Base-by-base conservation (phyloP, 92 coral and sea anemone species). In the Phenganax stokvisi region DNA sequence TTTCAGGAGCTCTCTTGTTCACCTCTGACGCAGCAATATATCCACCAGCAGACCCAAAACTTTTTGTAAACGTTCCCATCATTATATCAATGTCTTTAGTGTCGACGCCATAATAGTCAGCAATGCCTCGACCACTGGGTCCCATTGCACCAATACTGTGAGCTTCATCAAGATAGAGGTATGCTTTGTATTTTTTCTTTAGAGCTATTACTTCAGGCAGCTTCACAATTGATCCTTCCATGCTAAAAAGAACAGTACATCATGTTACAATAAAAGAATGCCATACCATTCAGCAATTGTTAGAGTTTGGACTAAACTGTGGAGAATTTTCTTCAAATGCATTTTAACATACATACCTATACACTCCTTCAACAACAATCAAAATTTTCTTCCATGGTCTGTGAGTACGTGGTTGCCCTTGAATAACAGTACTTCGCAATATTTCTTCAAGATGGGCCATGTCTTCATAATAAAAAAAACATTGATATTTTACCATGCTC, bases 21-120 rank as follows among this genome's bases (percentile, higher is more conserved):
- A 94, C 98, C 98, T 92, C 68, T 10, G 89, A 80, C 47, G 98
- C 94, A 7, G 94, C 98, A 82, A 94, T 90, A 72, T 94, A 94
- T 12, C 98, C 98, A 1, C 98, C 98, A 13, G 98, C 97, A 13
- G 94, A 93, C 28, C 97, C 97, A 85, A 94, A 94, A 79, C 97
- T 92, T 87, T 94, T 94, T 66, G 98, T 92, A 61, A 94, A 94
- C 16, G 98, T 94, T 27, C 98, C 98, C 98, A 94, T 94, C 97
- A 94, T 92, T 75, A 94, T 92, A 74, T 94, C 98, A 57, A 94
- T 84, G 78, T 92, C 97, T n/a, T 83, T 86, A 44, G 96, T 88
- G 71, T 92, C 89, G 12, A 94, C 94, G 29, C 90, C 92, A 84
- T 87, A 94, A 85, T 88, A 90, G 54, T 94, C 98, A 30, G 97